Base-by-base conservation (phyloP, 1,140 invertebrate genomes). In the Platyura marginata region DNA sequence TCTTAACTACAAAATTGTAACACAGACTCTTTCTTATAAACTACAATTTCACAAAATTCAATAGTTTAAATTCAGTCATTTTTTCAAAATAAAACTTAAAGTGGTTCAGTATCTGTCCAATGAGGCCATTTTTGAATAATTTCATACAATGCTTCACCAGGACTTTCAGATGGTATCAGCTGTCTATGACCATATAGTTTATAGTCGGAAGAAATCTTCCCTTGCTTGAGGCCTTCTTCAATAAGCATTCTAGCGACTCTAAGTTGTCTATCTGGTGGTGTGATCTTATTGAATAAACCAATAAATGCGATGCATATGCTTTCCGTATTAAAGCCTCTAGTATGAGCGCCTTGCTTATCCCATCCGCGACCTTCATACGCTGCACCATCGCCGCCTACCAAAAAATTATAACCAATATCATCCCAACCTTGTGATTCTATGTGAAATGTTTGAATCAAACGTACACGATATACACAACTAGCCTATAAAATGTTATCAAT, bases 281-380 rank as follows among this genome's bases (percentile, higher is more conserved):
- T 65, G 8, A 65, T 45, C 47, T 67, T 65, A 10, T 66, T 69
- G 48, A 69, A 81, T 36, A 73, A 72, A 4, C 82, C 82, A 43
- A 86, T 74, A 34, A 84, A 75, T 3, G 71, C 70, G 39, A 84
- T 74, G 32, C 74, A 77, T 22, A 80, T 61, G 32, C 70, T 70
- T 16, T 65, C 61, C 13, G 44, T 51, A 51, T 84, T 82, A 49
- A 74, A 79, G 32, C 65, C 64, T 21, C 65, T 58, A 0, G 75
- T 75, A 47, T 82, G 78, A 0, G 75, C 69, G 0, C 79, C 61
- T 2, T 68, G 51, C 15, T 52, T 51, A 44, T 74, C 66, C 78
- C 78, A 84, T 3, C 78, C 79, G 20, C 69, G 62, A 0, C 71
- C 76, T 50, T 70, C 68, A 49, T 75, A 77, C 8, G 69, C 65